These are phyloP conservation scores for Pungitius pungitius DNA, from an alignment of 2,113 vertebrate genomes.

Conservation along the genomic window DNA sequence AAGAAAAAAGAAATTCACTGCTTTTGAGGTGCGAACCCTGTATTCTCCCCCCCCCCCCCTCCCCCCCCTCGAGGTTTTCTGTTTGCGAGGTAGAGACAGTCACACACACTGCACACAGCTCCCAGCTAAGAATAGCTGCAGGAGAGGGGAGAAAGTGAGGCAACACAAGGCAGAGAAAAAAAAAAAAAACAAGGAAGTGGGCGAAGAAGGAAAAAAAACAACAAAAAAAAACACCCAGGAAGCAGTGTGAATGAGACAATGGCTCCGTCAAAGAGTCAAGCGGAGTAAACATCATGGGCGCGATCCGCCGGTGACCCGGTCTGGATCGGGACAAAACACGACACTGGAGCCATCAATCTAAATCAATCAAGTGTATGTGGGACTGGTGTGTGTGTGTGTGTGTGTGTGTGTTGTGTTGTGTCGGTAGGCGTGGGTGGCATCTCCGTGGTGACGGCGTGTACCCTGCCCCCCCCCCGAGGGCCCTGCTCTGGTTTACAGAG, in stretches of 20 bases:
- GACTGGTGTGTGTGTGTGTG: constrained; percentile 34
- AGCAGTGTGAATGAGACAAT: constrained; percentile 57
- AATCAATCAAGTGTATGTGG: constrained; percentile 59
- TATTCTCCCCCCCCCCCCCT: constrained; percentile 53
- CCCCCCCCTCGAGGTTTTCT: constrained; percentile 59
- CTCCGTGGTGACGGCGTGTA: constrained; percentile 42
- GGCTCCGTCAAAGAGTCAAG: constrained; percentile 59
- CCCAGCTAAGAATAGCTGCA: constrained; percentile 72
- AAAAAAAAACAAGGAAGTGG: constrained; percentile 33
- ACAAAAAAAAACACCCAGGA: constrained; percentile 24
- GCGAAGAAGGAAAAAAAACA: constrained; percentile 28
- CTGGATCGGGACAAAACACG: constrained; percentile 45
- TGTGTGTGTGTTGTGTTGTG: constrained; percentile 38
- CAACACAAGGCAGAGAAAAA: constrained; percentile 14
- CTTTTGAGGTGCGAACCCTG: constrained; percentile 63
- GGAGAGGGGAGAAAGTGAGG: constrained; percentile 49
- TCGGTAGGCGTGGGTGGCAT: constrained; percentile 11
- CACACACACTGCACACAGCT: constrained; percentile 71
- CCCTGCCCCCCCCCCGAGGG: constrained; percentile 50
- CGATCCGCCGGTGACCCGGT: constrained; percentile 41
- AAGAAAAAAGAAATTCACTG: constrained; percentile 13
- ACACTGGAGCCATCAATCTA: constrained; percentile 56
- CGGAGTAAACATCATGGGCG: constrained; percentile 60
- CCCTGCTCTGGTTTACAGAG: constrained; percentile 29
- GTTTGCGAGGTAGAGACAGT: constrained; percentile 67